These are phyloP conservation scores for Ophion obscuratus DNA, from an alignment of 2,888 invertebrate species.

Conservation along the genomic window DNA sequence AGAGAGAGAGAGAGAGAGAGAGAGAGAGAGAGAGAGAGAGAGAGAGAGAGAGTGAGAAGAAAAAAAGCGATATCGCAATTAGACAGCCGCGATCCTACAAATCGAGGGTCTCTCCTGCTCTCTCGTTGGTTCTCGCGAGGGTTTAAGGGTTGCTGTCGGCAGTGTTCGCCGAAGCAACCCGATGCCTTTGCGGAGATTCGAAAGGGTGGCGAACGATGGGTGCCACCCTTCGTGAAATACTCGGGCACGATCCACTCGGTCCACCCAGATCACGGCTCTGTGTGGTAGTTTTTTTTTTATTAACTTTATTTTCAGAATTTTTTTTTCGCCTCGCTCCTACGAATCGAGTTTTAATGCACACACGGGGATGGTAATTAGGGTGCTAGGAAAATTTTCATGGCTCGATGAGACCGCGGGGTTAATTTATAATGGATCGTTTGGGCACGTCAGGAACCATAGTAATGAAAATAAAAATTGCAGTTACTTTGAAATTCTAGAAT, in stretches of 20 bases:
- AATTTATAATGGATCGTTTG: conserved; percentile 37
- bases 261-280: conserved; percentile 35
- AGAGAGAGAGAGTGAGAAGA: conserved; percentile 63
- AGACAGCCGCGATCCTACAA: conserved; percentile 74
- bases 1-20: conserved; percentile 58
- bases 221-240: conserved; percentile 57
- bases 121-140: conserved; percentile 47
- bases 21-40: conserved; percentile 55
- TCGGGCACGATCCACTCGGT: conserved; percentile 45
- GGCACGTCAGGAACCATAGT: background rate
- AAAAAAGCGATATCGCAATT: conserved; percentile 81
- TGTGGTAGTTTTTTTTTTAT: conserved; percentile 57
- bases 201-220: conserved; percentile 68
- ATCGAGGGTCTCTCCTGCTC: conserved; percentile 65
- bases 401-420: conserved; percentile 38
- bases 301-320: background rate
- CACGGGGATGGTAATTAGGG: conserved; percentile 74
- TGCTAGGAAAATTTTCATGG: conserved; percentile 40
- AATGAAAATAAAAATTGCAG: conserved; percentile 63
- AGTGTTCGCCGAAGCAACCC: conserved; percentile 35
- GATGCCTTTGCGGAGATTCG: conserved; percentile 54
- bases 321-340: conserved; percentile 72
- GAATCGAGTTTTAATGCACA: conserved; percentile 77
- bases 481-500: conserved; percentile 65
- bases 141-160: conserved; percentile 47